phyloP scores from a whole-genome alignment of 1,140 invertebrate genomes.

The Ceratosolen fusciceps region DNA sequence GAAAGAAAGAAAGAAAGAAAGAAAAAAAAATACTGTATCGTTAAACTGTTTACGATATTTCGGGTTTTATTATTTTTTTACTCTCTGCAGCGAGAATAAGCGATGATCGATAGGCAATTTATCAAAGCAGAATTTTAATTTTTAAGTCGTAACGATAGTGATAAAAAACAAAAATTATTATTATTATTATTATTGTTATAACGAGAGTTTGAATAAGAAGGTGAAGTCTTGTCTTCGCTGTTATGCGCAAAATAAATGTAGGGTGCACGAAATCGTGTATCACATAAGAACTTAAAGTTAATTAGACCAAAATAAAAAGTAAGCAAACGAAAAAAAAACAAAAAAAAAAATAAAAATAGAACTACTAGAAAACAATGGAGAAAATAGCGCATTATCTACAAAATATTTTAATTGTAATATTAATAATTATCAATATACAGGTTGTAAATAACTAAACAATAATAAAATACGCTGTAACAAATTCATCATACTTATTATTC shows the following conservation, averaged over 20 bases:
- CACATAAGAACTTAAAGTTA: conserved; percentile 39
- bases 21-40: neutral
- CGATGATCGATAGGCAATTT: neutral
- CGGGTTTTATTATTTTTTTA: conserved; percentile 36
- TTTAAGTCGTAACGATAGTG: neutral
- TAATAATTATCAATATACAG: conserved; percentile 72
- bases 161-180: conserved; percentile 29
- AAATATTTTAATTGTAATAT: conserved; percentile 72
- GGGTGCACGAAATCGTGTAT: conserved; percentile 5
- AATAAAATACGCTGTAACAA: conserved; percentile 72
- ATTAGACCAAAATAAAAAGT: too few species aligned
- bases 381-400: conserved; percentile 68
- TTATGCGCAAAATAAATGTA: conserved; percentile 38
- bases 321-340: too few species aligned
- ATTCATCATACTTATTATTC: conserved; percentile 54
- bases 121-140: conserved; percentile 12
- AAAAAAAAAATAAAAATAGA: conserved; percentile 44
- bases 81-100: conserved; percentile 23
- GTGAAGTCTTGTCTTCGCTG: conserved; percentile 30
- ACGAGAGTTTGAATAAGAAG: conserved; percentile 24
- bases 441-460: conserved; percentile 72
- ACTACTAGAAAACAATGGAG: conserved; percentile 42
- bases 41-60: conserved; percentile 25
- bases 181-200: conserved; percentile 24
- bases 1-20: conserved; percentile 5